phyloP scores from a whole-genome alignment of 2,113 vertebrate species.

The Jaculus jaculus region DNA sequence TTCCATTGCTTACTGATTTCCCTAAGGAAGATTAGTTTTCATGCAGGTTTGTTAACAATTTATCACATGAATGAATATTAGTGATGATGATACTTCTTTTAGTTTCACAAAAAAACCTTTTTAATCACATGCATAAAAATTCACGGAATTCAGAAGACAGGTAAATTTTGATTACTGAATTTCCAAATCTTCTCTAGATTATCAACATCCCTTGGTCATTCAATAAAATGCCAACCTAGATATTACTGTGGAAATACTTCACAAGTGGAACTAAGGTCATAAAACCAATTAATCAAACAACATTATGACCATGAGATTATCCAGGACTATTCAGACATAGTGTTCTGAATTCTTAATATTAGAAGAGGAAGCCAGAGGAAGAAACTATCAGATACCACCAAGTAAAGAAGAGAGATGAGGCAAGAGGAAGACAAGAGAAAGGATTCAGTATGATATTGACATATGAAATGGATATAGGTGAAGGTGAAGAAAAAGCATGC shows the following conservation, averaged over 20 bases:
- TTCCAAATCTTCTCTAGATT: background rate
- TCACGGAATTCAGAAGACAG: background rate
- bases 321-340: background rate
- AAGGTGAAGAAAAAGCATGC: background rate
- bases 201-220: background rate
- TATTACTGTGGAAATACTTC: background rate
- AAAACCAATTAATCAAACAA: background rate
- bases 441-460: background rate
- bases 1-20: background rate
- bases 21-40: background rate
- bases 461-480: background rate
- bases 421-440: background rate
- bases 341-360: background rate
- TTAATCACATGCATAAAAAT: background rate
- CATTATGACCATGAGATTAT: background rate
- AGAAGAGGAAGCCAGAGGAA: background rate
- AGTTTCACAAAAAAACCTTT: background rate
- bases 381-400: background rate
- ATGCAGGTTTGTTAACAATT: background rate
- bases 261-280: background rate
- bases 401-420: background rate
- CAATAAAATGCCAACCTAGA: background rate
- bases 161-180: background rate
- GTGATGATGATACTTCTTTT: background rate
- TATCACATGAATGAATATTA: background rate